Base-by-base conservation (phyloP, 2,888 invertebrate genomes). In the Sinodicranocentrus sp. region DNA sequence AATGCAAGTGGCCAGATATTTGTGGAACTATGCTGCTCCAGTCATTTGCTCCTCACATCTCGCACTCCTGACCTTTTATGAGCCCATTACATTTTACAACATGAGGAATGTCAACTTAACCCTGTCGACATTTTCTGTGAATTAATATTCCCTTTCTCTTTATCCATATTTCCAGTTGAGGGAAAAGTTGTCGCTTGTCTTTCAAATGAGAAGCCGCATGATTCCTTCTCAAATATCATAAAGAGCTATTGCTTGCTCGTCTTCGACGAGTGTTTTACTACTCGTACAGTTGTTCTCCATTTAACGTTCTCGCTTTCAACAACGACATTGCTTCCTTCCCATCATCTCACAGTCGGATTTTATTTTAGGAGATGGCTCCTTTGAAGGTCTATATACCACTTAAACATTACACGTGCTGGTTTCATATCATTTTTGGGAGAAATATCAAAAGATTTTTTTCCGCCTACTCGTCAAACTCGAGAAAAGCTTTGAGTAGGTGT, bases 51-150 rank as follows among this genome's bases (percentile, higher is more conserved):
- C 67, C 78, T 70, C 52, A 19, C 82, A 73, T 57, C 78, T 70
- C 52, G 52, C 82, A 73, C 68, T 71, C 80, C 72, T 87, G 87
- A 88, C 87, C 87, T 88, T 88, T 86, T 85, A 86, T 84, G 82
- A 84, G 83, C 83, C 84, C 83, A 87, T 87, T 87, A 84, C 63
- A 82, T 85, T 87, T 86, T 86, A 87, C 76, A 82, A 57, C 73
- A 79, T 59, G 70, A 78, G 76, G 82, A 82, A 82, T 85, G 82
- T 82, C 82, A 83, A 85, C 77, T 84, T 73, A 76, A 77, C 71
- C 75, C 79, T 82, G 65, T 65, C 82, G 70, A 76, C 78, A 73
- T 76, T 83, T 76, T 77, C 75, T 48, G 23, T 48, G 83, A 83
- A 83, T 83, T 83, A 83, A 83, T 77, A 77, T 83, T 76, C 43